Base-by-base conservation (phyloP, 2,888 invertebrate species). In the Epirrhoe tristata region DNA sequence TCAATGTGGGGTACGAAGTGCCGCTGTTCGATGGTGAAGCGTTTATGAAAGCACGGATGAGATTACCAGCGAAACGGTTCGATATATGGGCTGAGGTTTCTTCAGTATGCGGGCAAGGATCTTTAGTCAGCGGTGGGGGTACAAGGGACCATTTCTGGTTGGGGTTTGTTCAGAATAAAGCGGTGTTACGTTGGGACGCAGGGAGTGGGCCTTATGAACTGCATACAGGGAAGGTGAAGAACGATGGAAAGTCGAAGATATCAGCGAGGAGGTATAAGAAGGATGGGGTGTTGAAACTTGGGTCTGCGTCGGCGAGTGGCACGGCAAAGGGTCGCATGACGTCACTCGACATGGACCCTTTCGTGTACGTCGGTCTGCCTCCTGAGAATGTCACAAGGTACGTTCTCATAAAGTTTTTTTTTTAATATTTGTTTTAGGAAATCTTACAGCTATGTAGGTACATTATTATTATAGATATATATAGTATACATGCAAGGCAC, bases 31-130 rank as follows among this genome's bases (percentile, higher is more conserved):
- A 93, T 67, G 92, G 93, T 6, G 81, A 79, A 36, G 90, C 92
- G 39, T 78, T 84, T 54, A 87, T 93, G 76, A 87, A 82, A 43
- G 90, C 89, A 51, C 86, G 89, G n/a, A 79, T 81, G 31, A 81
- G 87, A 68, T 74, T 93, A 70, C 91, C 93, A 1, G 89, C 90
- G 58, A 90, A 91, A 74, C 84, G 86, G 58, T 93, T 93, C 70
- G 93, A 93, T 76, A 89, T 93, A 74, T 91, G 90, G 91, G 92
- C 91, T 10, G 93, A 93, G 74, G 89, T 93, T 32, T 88, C 92
- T 5, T 82, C 89, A 7, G 90, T 90, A 50, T 93, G 93, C 69
- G 88, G 86, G 4, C 81, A 83, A 66, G 93, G 93, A 8, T 84
- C 91, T 48, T 77, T 93, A 68, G 71, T 93, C 58, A 91, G 88